These are phyloP conservation scores for Oreochromis mossambicus DNA, from an alignment of 2,797 vertebrate genomes.

Conservation along the genomic window DNA sequence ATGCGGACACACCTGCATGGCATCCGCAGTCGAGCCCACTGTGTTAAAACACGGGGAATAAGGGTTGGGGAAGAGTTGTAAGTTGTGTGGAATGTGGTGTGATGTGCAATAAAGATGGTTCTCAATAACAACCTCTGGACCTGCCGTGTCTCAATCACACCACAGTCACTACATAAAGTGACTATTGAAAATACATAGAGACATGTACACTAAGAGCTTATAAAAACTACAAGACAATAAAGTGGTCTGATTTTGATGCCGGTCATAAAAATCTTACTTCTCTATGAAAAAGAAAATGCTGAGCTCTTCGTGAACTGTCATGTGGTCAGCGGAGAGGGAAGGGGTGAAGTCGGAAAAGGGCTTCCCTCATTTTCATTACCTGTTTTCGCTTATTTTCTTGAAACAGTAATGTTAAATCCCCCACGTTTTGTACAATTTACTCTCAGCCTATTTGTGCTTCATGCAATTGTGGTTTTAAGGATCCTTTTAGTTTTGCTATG, in stretches of 20 bases:
- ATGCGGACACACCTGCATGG: fast-evolving
- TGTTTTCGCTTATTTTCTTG: background rate
- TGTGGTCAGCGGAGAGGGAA: background rate
- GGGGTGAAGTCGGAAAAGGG: slow-evolving; percentile 18
- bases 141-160: background rate
- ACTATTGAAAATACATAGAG: background rate
- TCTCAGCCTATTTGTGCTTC: slow-evolving; percentile 15
- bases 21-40: background rate
- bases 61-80: background rate
- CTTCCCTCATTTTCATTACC: slow-evolving; percentile 51
- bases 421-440: background rate
- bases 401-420: slow-evolving; percentile 23
- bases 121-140: background rate
- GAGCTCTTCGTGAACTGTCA: background rate
- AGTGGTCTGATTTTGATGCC: background rate
- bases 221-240: background rate
- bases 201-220: background rate
- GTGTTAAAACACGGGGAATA: background rate
- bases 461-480: slow-evolving; percentile 17
- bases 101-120: background rate
- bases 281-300: slow-evolving; percentile 2
- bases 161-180: background rate
- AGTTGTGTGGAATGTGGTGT: background rate
- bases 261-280: slow-evolving; percentile 7
- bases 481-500: slow-evolving; percentile 36